Evolutionary conservation across 2,797 vertebrate species (phyloP).

Genomic region (Neosilurus mollespiculum): DNA sequence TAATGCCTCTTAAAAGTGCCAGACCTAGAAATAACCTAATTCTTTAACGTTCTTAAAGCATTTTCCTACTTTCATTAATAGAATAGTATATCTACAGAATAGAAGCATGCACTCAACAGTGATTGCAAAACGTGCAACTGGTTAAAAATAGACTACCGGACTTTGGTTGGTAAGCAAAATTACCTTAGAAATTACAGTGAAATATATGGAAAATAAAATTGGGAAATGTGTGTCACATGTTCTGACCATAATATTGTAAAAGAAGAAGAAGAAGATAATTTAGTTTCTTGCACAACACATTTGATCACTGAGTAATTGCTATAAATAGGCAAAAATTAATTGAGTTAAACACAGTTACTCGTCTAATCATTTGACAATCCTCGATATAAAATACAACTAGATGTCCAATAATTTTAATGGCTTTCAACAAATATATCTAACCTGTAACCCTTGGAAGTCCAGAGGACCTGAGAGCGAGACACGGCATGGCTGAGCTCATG

Average conservation of each 20-base stretch:
- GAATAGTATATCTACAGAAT: not conserved
- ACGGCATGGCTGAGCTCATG: conserved; percentile 80
- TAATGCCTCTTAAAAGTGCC: not conserved
- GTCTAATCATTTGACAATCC: not conserved
- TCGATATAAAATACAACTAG: not conserved
- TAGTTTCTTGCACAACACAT: not conserved
- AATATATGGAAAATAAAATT: not conserved
- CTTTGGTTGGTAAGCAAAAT: not conserved
- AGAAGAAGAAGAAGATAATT: not conserved
- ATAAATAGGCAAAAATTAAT: not conserved
- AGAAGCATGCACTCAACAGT: not conserved
- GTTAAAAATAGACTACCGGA: not conserved
- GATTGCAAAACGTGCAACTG: not conserved
- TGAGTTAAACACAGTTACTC: not conserved
- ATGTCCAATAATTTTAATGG: not conserved
- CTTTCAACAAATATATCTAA: conserved; percentile 56
- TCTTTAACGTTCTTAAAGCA: not conserved
- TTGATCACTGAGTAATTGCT: not conserved
- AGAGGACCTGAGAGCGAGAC: conserved; percentile 79
- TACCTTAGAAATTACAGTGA: not conserved
- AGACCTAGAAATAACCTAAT: not conserved
- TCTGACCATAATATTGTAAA: not conserved
- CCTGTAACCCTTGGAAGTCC: conserved; percentile 94
- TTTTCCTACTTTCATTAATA: not conserved
- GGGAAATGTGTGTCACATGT: not conserved